phyloP scores from a whole-genome alignment of 1,140 invertebrate species.

The Trichogramma pretiosum region DNA sequence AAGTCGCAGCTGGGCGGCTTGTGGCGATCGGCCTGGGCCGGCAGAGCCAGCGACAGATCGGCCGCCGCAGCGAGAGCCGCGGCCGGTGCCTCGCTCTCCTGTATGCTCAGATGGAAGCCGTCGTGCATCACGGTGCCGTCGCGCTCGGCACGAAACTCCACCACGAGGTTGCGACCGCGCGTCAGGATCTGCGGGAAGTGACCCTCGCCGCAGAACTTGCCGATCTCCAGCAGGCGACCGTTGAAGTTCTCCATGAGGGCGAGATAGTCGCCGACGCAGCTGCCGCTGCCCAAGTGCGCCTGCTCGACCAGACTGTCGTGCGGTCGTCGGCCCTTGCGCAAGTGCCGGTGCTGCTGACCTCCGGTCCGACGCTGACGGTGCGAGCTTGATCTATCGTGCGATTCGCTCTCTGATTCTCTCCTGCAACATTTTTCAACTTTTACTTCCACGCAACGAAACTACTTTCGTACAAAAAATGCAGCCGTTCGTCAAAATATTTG shows the following conservation, averaged over 20 bases:
- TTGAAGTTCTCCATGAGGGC: conserved; percentile 31
- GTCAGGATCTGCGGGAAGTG: conserved; percentile 33
- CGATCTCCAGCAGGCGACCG: conserved; percentile 30
- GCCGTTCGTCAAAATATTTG: no score
- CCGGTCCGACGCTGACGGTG: conserved; percentile 12
- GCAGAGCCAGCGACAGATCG: not conserved
- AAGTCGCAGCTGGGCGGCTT: conserved; percentile 29
- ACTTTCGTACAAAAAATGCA: no score
- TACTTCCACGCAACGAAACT: no score
- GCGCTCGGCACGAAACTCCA: conserved; percentile 31
- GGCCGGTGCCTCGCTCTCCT: conserved; percentile 26
- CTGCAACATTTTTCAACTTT: no score
- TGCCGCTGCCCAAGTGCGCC: conserved; percentile 7
- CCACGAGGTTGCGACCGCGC: conserved; percentile 29
- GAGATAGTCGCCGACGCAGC: conserved; percentile 33
- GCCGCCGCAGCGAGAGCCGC: not conserved
- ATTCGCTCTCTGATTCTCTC: conserved; percentile 1
- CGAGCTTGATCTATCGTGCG: not conserved
- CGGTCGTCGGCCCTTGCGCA: conserved; percentile 15
- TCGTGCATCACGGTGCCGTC: conserved; percentile 36
- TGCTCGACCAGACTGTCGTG: conserved; percentile 21
- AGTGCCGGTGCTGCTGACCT: conserved; percentile 18
- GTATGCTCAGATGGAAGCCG: conserved; percentile 33
- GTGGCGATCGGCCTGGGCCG: not conserved
- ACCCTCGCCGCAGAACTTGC: conserved; percentile 33